phyloP scores from a whole-genome alignment of 2,113 vertebrate genomes.

The Ameiurus melas region DNA sequence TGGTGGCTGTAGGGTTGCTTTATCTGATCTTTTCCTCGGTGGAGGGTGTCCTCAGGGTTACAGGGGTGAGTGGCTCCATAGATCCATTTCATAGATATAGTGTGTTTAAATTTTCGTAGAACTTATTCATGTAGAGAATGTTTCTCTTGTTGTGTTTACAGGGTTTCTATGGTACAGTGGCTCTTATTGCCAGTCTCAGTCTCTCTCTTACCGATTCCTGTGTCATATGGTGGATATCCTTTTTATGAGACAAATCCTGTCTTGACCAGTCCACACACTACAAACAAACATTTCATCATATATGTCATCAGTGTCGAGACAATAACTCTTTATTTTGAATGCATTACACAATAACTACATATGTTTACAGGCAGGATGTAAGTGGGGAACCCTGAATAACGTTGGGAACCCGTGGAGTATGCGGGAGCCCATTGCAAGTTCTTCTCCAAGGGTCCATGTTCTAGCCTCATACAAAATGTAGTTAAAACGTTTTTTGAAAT shows the following conservation, averaged over 20 bases:
- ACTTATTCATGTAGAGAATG: not conserved
- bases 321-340: not conserved
- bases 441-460: not conserved
- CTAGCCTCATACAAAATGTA: not conserved
- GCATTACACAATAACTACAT: not conserved
- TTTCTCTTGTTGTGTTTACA: slow-evolving; percentile 25
- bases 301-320: not conserved
- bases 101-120: not conserved
- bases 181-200: slow-evolving; percentile 83
- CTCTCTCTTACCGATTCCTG: slow-evolving; percentile 85
- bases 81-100: not conserved
- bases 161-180: slow-evolving; percentile 83
- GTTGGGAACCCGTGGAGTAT: not conserved
- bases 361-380: not conserved
- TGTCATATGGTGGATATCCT: slow-evolving; percentile 80
- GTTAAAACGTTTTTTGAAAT: not conserved
- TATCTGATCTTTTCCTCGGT: slow-evolving; percentile 81
- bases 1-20: slow-evolving; percentile 80
- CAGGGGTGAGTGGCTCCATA: slow-evolving; percentile 74
- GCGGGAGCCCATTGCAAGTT: not conserved
- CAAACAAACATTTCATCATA: not conserved
- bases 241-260: not conserved
- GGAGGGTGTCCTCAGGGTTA: slow-evolving; percentile 82
- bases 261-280: not conserved
- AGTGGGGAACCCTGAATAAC: not conserved